Base-by-base conservation (phyloP, 1,140 invertebrate genomes). In the Gonatopus flavifemur region DNA sequence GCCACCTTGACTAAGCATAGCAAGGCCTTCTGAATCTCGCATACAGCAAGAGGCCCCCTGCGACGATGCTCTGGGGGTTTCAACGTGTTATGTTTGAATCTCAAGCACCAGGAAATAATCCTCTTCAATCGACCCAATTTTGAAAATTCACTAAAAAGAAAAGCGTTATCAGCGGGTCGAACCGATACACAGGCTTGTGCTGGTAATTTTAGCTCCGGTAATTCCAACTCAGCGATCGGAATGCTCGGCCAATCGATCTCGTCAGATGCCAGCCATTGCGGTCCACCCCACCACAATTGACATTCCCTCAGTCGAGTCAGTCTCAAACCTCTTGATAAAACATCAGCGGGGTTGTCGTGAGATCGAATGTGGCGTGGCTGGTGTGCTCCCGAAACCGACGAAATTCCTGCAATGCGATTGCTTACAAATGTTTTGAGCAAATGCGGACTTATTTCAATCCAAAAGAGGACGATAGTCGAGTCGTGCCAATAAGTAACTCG, bases 341-440 rank as follows among this genome's bases (percentile, higher is more conserved):
- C 22, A 42, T 78, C 73, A 3, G 74, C 70, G 2, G 69, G 72
- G 55, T 77, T 74, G 12, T 61, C 49, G 13, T 56, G 38, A 7
- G 64, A 53, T 6, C 56, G 57, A 4, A 76, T 64, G 43, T 76
- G 63, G 13, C 38, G 42, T 70, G 69, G 76, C 7, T 36, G 20
- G 25, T 25, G 12, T 13, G 33, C 4, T 1, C 45, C 9, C 6
- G 62, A 55, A 1, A 63, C 24, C 18, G 67, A 59, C 33, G 63
- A 49, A 28, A 77, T 76, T 31, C 69, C 62, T 0, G 43, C 31
- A 2, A 77, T 59, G 39, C 73, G 24, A 53, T 76, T 75, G 6
- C 60, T 47, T 1, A 74, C 56, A 28, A 65, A 67, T 18, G 61
- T 47, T 44, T 64, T 49, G 36, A 66, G 45, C 18, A 47, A 28